A percentile compares a stretch with the other conserved stretches of the same genome.
These are phyloP conservation scores for Helicoverpa armigera DNA, from an alignment of 1,140 invertebrate genomes.

Conservation along the genomic window DNA sequence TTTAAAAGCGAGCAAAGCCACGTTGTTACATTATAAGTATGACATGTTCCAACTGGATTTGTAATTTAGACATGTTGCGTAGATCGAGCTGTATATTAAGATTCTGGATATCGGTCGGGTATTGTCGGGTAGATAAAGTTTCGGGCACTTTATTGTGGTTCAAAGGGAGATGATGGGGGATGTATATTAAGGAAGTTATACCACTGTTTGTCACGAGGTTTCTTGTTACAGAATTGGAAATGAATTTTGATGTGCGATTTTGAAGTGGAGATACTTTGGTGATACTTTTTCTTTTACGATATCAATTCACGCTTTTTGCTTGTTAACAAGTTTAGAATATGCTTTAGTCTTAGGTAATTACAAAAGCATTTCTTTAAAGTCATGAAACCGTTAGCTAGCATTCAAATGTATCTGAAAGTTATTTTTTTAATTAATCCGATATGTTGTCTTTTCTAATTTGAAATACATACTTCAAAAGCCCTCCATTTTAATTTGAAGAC, in stretches of 20 bases:
- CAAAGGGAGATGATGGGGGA: not conserved
- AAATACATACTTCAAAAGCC: too few species aligned
- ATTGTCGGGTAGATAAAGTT: slow-evolving; percentile 32
- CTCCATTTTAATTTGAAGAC: too few species aligned
- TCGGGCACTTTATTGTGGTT: not conserved
- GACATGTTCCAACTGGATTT: slow-evolving; percentile 22
- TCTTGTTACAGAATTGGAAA: not conserved
- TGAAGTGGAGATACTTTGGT: not conserved
- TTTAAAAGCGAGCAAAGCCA: too few species aligned
- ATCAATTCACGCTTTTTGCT: too few species aligned
- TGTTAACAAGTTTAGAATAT: too few species aligned
- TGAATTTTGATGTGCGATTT: too few species aligned
- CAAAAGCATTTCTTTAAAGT: too few species aligned
- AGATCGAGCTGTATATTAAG: slow-evolving; percentile 11
- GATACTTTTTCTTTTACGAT: not conserved
- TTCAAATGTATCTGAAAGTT: too few species aligned
- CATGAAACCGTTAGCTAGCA: too few species aligned
- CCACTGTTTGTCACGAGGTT: not conserved
- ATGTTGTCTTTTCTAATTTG: too few species aligned
- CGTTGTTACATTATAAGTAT: not conserved
- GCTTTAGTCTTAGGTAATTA: too few species aligned
- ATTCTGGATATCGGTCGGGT: slow-evolving; percentile 22
- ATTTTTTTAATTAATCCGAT: too few species aligned
- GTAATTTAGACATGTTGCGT: slow-evolving; percentile 9
- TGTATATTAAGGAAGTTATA: not conserved